These are phyloP conservation scores for Elachura formosa DNA, from an alignment of 2,113 vertebrate genomes.

Conservation along the genomic window DNA sequence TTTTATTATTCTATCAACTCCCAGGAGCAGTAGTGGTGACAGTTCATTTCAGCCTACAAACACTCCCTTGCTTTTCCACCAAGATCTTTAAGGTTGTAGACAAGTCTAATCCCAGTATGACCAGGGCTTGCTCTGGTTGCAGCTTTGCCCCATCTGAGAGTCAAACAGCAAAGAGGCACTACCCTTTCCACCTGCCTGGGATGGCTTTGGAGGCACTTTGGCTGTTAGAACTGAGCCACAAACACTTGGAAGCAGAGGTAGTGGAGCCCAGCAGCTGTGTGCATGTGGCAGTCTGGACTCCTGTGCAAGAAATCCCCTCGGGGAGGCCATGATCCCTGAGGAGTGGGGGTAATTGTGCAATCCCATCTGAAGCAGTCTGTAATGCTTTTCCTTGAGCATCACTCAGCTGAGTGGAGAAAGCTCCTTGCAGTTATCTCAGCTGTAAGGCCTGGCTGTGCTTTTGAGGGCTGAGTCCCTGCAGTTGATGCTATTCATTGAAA, in stretches of 20 bases:
- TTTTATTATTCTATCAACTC: not conserved
- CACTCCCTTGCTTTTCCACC: not conserved
- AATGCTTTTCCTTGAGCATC: not conserved
- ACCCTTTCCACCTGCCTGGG: not conserved
- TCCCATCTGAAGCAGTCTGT: not conserved
- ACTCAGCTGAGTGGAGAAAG: not conserved
- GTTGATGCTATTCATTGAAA: not conserved
- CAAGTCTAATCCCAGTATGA: not conserved
- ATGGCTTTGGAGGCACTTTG: not conserved
- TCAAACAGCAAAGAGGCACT: not conserved
- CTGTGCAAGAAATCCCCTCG: not conserved
- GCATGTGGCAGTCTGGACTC: not conserved
- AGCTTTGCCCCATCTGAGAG: not conserved
- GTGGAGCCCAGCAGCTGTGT: not conserved
- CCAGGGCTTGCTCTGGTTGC: not conserved
- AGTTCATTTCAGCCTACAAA: not conserved
- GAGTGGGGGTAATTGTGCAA: not conserved
- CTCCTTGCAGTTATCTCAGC: not conserved
- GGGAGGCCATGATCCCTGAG: not conserved
- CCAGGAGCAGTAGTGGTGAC: not conserved
- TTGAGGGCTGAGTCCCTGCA: not conserved
- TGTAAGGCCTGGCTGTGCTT: not conserved
- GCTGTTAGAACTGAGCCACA: not conserved
- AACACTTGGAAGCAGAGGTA: not conserved
- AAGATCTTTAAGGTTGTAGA: not conserved